These are phyloP conservation scores for Perca fluviatilis DNA, from an alignment of 2,113 vertebrate species.

Conservation along the genomic window DNA sequence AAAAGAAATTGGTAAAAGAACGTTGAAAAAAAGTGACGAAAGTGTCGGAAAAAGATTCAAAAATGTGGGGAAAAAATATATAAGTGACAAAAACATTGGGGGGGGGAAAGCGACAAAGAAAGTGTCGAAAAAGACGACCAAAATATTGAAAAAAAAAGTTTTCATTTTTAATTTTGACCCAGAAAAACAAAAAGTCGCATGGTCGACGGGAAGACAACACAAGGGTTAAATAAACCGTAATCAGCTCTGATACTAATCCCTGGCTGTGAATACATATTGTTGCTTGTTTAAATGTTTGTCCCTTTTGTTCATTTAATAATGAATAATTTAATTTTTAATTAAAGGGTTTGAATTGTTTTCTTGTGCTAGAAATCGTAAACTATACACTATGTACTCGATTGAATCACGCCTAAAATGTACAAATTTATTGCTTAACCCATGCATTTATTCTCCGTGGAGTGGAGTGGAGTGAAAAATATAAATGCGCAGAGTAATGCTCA, in stretches of 20 bases:
- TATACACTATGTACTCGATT: not conserved
- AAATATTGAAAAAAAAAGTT: too few relatives aligned
- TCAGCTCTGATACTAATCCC: not conserved
- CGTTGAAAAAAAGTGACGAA: too few relatives aligned
- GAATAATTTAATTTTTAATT: too few relatives aligned
- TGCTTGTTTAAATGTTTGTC: not conserved
- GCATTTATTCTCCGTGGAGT: constrained; percentile 26
- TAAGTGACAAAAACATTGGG: too few relatives aligned
- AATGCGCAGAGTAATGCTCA: constrained; percentile 23
- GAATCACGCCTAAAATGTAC: not conserved
- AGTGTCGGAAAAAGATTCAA: too few relatives aligned
- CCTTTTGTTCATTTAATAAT: constrained; percentile 18
- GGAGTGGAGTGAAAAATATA: constrained; percentile 14
- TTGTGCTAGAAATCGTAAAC: not conserved
- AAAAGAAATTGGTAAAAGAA: too few relatives aligned
- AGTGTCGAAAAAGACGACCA: too few relatives aligned
- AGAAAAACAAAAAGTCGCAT: too few relatives aligned
- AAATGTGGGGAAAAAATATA: too few relatives aligned
- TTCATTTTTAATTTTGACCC: too few relatives aligned
- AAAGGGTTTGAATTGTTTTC: not conserved
- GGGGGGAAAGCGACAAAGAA: too few relatives aligned
- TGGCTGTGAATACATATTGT: not conserved
- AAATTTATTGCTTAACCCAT: constrained; percentile 13
- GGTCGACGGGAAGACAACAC: too few relatives aligned
- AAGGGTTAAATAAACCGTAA: not conserved